A percentile compares a stretch with the other conserved stretches of the same genome.
Evolutionary conservation across 2,888 invertebrate genomes (phyloP).

Genomic region (Habroteleia sp.): DNA sequence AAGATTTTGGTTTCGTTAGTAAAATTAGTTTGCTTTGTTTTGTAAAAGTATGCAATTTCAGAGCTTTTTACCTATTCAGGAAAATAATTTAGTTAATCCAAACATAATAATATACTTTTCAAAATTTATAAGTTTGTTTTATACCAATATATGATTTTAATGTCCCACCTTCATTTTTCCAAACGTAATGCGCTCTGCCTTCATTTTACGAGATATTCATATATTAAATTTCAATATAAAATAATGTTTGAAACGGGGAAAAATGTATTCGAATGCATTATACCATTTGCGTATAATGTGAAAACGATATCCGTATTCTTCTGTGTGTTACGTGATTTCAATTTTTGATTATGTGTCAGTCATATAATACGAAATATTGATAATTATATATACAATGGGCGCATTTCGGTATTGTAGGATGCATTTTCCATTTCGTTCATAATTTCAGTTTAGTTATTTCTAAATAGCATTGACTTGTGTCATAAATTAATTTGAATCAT

Average conservation of each 20-base stretch:
- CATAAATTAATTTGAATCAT: too few relatives aligned
- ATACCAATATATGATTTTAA: conserved; percentile 1
- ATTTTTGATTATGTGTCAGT: conserved; percentile 28
- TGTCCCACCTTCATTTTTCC: background rate
- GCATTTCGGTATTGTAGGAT: conserved; percentile 5
- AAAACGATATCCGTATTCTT: conserved; percentile 16
- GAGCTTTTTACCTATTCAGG: too few relatives aligned
- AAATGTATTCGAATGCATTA: conserved; percentile 4
- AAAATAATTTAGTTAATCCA: too few relatives aligned
- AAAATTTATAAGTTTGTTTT: too few relatives aligned
- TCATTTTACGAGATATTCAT: conserved; percentile 2
- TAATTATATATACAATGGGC: conserved; percentile 12
- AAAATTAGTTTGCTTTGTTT: too few relatives aligned
- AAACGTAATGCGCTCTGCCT: too few relatives aligned
- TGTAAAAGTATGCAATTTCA: too few relatives aligned
- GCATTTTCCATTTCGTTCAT: conserved; percentile 16
- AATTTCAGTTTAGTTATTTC: conserved; percentile 15
- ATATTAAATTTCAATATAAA: conserved; percentile 17
- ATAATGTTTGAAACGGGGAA: conserved; percentile 10
- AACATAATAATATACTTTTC: too few relatives aligned
- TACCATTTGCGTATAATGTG: conserved; percentile 16
- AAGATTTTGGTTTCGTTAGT: too few relatives aligned
- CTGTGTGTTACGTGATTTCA: conserved; percentile 5
- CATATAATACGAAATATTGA: conserved; percentile 19
- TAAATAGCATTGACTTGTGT: too few relatives aligned